Evolutionary conservation across 2,888 invertebrate species (phyloP), one percentile per base, ranked within the genome.

Genomic region (Parascotia fuliginaria): DNA sequence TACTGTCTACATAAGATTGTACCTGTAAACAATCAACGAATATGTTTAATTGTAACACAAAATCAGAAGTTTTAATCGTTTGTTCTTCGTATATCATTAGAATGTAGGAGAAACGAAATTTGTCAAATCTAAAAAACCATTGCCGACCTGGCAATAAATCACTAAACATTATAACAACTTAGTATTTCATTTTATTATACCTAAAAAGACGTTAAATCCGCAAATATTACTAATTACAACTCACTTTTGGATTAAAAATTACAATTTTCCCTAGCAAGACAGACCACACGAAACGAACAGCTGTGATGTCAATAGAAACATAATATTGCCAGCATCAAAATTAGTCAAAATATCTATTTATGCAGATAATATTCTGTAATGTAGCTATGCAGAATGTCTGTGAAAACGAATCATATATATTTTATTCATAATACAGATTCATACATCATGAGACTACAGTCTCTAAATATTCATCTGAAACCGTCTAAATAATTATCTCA

Each of bases 201-300:
- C 63, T 58, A 69, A 62, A 72, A 68, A 63, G 56, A 60, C 60
- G 62, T 57, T 61, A 70, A 79, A 74, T 63, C 58, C 62, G 69
- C 64, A 70, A 80, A 68, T 70, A 73, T 68, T 71, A 73, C 60
- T 60, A 76, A 81, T 72, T 77, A 69, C 74, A 85, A 89, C 91
- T 90, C 86, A 90, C 90, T 89, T 89, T 86, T 73, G 71, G 81
- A 85, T 73, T 74, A 80, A 76, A 57, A 81, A 84, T 74, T 83
- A 84, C 80, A 88, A 87, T 89, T 87, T 87, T 83, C 79, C 76
- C 81, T 82, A 85, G 72, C 67, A 77, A 83, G 81, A 83, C 77
- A 79, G 75, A 84, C 81, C 83, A 88, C 85, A 88, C 81, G 83
- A 87, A 88, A 86, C 85, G 89, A 90, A 91, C 91, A 91, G 91